A percentile compares a stretch with the other conserved stretches of the same genome.
Conservation (phyloP, 2,888 invertebrate species). For the Spilarctia lutea region DNA sequence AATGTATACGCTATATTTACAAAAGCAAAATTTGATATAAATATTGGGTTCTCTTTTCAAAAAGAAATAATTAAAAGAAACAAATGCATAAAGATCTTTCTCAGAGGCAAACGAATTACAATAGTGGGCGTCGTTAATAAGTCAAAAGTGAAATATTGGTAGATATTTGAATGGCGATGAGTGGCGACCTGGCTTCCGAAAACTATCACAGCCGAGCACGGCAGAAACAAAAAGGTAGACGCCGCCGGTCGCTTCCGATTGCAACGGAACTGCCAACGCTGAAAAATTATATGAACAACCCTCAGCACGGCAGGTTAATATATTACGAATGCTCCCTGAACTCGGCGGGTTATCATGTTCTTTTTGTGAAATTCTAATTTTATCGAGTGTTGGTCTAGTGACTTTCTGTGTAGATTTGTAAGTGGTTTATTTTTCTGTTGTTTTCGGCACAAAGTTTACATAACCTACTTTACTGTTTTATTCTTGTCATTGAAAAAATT, state of each 20-base stretch:
- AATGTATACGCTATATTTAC: no score
- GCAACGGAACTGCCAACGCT: constrained; percentile 74
- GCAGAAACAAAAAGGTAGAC: constrained; percentile 81
- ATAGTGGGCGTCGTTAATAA: constrained; percentile 69
- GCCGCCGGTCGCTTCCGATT: constrained; percentile 83
- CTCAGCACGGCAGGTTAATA: constrained; percentile 68
- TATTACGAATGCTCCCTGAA: constrained; percentile 64
- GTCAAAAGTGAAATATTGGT: constrained; percentile 78
- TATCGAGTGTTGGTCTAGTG: constrained; percentile 39
- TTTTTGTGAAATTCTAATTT: constrained; percentile 52
- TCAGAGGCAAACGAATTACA: constrained; percentile 46
- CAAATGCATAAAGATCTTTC: constrained; percentile 36
- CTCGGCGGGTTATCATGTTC: constrained; percentile 40
- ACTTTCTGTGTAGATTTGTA: not conserved
- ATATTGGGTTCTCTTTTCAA: not conserved
- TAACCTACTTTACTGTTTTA: no score
- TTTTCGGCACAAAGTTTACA: not conserved
- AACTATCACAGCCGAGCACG: constrained; percentile 74
- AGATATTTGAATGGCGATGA: constrained; percentile 72
- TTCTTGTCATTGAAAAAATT: no score
- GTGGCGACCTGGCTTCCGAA: constrained; percentile 82
- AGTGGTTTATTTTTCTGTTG: not conserved
- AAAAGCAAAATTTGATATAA: not conserved
- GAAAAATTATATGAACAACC: constrained; percentile 80
- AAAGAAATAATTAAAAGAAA: constrained; percentile 31